phyloP scores from a whole-genome alignment of 2,797 vertebrate genomes.

The Scyliorhinus canicula region DNA sequence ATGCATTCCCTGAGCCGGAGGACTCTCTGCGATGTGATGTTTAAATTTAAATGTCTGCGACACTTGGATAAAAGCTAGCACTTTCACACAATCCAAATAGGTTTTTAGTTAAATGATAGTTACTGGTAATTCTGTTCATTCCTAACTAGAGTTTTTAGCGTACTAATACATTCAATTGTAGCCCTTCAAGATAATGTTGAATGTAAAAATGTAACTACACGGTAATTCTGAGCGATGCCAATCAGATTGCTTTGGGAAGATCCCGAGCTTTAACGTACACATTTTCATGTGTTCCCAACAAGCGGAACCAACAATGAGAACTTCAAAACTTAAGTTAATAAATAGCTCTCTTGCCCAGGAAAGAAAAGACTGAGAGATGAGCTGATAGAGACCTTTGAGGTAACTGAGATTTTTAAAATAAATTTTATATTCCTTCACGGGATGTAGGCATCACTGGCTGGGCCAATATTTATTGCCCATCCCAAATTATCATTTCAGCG shows the following conservation, averaged over 20 bases:
- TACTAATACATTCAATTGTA: background rate
- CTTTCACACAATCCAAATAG: background rate
- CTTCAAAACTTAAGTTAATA: background rate
- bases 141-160: background rate
- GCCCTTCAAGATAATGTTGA: background rate
- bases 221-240: background rate
- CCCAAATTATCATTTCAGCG: too few relatives aligned
- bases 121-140: slow-evolving; percentile 8
- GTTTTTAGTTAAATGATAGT: background rate
- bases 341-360: background rate
- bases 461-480: too few relatives aligned
- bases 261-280: too few relatives aligned
- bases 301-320: background rate
- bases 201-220: background rate
- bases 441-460: too few relatives aligned
- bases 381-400: background rate
- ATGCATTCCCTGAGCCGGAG: background rate
- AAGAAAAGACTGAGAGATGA: background rate
- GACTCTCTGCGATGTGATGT: slow-evolving; percentile 22
- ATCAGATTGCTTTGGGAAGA: background rate
- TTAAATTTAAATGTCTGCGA: slow-evolving; percentile 39
- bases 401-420: too few relatives aligned
- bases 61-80: background rate
- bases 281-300: too few relatives aligned
- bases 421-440: too few relatives aligned